These are phyloP conservation scores for Xenentodon cancila DNA, from an alignment of 2,797 vertebrate species.

Conservation along the genomic window DNA sequence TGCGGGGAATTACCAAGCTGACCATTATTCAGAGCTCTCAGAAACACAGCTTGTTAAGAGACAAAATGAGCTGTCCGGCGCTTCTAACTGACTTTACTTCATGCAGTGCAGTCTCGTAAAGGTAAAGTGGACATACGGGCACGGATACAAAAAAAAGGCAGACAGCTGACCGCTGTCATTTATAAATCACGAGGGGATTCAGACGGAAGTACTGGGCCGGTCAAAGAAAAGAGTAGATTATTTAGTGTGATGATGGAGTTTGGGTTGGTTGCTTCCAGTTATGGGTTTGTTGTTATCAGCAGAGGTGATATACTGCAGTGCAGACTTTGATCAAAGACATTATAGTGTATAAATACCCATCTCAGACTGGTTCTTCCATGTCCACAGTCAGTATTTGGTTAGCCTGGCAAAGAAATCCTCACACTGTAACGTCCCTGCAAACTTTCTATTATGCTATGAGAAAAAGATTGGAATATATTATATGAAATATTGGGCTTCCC, in stretches of 20 bases:
- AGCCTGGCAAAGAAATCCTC: too few species aligned
- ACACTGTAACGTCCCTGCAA: too few species aligned
- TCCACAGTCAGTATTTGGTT: slow-evolving; percentile 26
- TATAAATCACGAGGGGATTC: slow-evolving; percentile 60
- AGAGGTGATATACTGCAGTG: too few species aligned
- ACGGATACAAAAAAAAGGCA: slow-evolving; percentile 36
- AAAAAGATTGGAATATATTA: too few species aligned
- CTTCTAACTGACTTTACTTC: slow-evolving; percentile 30
- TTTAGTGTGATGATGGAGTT: too few species aligned
- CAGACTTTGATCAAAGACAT: too few species aligned
- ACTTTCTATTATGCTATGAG: too few species aligned
- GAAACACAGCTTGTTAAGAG: slow-evolving; percentile 47
- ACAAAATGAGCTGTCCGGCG: slow-evolving; percentile 29
- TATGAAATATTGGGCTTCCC: neutral
- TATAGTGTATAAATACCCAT: slow-evolving; percentile 40
- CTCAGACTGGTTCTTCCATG: slow-evolving; percentile 19
- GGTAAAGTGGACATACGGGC: slow-evolving; percentile 37
- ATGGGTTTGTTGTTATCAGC: too few species aligned
- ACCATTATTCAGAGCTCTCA: slow-evolving; percentile 43
- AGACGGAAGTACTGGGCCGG: slow-evolving; percentile 17
- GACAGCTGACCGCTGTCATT: slow-evolving; percentile 57
- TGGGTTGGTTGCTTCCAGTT: too few species aligned
- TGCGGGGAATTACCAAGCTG: slow-evolving; percentile 31
- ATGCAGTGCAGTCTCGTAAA: slow-evolving; percentile 31
- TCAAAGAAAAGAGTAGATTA: slow-evolving; percentile 5